Evolutionary conservation across 2,888 invertebrate genomes (phyloP), one percentile per base, ranked within the genome.

Genomic region (Theretra japonica): DNA sequence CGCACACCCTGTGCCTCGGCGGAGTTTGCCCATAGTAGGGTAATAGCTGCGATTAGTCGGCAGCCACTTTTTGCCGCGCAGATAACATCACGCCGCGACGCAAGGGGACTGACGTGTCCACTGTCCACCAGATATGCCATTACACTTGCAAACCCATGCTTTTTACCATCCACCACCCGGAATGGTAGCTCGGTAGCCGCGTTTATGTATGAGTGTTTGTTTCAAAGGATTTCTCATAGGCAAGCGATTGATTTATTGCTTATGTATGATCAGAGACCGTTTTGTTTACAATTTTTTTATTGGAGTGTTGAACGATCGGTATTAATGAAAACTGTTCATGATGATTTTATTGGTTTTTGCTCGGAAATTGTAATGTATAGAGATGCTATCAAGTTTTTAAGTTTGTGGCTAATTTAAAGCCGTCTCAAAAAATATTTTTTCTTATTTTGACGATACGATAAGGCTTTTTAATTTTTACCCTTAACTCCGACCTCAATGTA

Each of bases 1-100:
- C 7, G 2, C 5, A 68, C 78, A 74, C 76, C 77, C 81, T 80
- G 69, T 68, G 15, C 2, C 25, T 8, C 59, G 53, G 33, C 65
- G 72, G 33, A 74, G 73, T 65, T 65, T 72, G 74, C 73, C 86
- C 83, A 82, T 80, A 80, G 73, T 75, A 73, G 77, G 80, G 73
- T 83, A 86, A 86, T 85, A 60, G 70, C 68, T 50, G 59, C 83
- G 85, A 86, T 86, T 86, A 86, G 83, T 78, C 76, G 80, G 79
- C 77, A 74, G 77, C 76, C 75, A 78, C 74, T 85, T 86, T 84
- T 79, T 79, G 76, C 76, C 71, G 74, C 76, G 76, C 75, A 79
- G 82, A 82, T 81, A 73, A 75, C 72, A 82, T 83, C 79, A 77
- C 77, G 75, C 72, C 62, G 8, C 33, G 60, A 56, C 62, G 53